Conservation (phyloP, 92 coral and sea anemone species). For the Plumapathes pennacea region DNA sequence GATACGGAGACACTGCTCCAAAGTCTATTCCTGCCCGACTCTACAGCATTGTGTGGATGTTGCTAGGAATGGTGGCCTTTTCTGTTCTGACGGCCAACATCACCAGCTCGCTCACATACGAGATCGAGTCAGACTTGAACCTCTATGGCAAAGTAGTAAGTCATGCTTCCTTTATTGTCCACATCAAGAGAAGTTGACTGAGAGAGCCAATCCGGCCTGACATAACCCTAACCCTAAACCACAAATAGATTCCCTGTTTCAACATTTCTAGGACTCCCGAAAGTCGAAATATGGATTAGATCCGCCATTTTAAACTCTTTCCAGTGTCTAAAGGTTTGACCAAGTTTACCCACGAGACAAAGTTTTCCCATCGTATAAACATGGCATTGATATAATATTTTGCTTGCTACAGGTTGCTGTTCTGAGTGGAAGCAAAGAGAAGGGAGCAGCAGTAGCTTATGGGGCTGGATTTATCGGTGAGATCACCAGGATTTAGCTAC, state of each 20-base stretch:
- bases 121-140: constrained; percentile 78
- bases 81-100: constrained; percentile 97
- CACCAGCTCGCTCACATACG: constrained; percentile 88
- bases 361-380: no score
- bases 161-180: no score
- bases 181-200: no score
- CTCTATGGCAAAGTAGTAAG: constrained; percentile 80
- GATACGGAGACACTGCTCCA: constrained; percentile 96
- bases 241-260: no score
- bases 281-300: no score
- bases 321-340: neutral
- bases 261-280: no score
- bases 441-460: constrained; percentile 43
- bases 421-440: constrained; percentile 29
- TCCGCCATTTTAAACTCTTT: no score
- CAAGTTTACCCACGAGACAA: no score
- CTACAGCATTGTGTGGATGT: constrained; percentile 94
- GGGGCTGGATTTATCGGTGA: constrained; percentile 52
- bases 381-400: no score
- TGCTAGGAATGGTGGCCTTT: constrained; percentile 93
- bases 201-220: no score
- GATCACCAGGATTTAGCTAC: no score
- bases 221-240: no score
- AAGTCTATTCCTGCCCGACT: constrained; percentile 88
- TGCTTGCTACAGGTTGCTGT: constrained; percentile 73